These are phyloP conservation scores for Tethya wilhelma DNA, from an alignment of 37 sponge, comb jelly and placozoan genomes.

Conservation along the genomic window DNA sequence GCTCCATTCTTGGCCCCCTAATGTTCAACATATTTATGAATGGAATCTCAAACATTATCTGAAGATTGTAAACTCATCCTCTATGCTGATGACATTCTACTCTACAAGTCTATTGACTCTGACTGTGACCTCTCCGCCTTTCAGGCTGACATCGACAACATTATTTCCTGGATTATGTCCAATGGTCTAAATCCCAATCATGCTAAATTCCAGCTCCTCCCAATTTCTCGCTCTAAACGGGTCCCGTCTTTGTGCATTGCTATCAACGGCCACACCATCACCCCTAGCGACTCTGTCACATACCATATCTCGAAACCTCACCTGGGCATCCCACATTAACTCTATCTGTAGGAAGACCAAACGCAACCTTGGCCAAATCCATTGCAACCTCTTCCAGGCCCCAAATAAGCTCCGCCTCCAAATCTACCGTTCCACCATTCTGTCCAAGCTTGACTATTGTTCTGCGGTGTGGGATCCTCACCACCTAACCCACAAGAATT, in stretches of 20 bases:
- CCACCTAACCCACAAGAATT: background rate
- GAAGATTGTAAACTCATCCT: background rate
- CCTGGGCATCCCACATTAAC: slow-evolving; percentile 15
- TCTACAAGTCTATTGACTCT: slow-evolving; percentile 14
- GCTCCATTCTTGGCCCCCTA: slow-evolving; percentile 23
- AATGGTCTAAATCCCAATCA: slow-evolving; percentile 14
- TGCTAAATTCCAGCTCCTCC: slow-evolving; percentile 3
- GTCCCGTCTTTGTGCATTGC: background rate
- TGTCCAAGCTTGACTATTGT: slow-evolving; percentile 24
- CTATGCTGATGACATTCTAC: slow-evolving; percentile 38
- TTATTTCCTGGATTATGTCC: slow-evolving; percentile 1
- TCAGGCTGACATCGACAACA: slow-evolving; percentile 13
- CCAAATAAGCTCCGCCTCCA: background rate
- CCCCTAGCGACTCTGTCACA: background rate
- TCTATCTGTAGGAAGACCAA: slow-evolving; percentile 24
- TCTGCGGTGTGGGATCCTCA: too few species aligned
- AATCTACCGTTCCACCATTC: background rate
- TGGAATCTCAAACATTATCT: background rate
- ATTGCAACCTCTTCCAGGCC: slow-evolving; percentile 6
- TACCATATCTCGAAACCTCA: slow-evolving; percentile 20
- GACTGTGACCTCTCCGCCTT: background rate
- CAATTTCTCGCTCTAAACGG: background rate
- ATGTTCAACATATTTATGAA: slow-evolving; percentile 28
- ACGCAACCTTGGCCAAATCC: slow-evolving; percentile 16
- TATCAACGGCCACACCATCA: background rate